Evolutionary conservation across 2,113 vertebrate genomes (phyloP), one percentile per base, ranked within the genome.

Genomic region (Semnornis frantzii): DNA sequence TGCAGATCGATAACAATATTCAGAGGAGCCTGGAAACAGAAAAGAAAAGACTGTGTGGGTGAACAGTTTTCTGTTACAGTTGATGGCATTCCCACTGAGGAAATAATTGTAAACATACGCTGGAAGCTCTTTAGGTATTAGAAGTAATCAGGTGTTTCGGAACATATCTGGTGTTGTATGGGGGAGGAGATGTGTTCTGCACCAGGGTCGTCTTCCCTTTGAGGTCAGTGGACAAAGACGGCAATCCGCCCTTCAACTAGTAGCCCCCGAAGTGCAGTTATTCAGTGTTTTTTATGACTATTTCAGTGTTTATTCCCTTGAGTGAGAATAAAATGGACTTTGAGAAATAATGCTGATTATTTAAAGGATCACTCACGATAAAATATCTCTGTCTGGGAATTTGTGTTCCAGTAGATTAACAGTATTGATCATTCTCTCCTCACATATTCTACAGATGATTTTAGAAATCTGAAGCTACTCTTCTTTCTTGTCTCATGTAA

Each of bases 361-460:
- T 92, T 91, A 94, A 95, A 96, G 77, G 65, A 95, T 94, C 50
- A n/a, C 57, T 94, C 74, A 89, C 72, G 92, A 95, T 96, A 96
- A 97, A 97, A 95, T 87, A 96, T 87, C 58, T 95, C 60, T 97
- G 97, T 94, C 94, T 96, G 94, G 96, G 94, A 97, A 93, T 97
- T 95, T 96, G 92, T 81, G 93, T 98, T 98, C 88, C 82, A 85
- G 94, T 95, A 97, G 96, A 97, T 97, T 97, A 98, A 87, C 91
- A 86, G 97, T 98, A 98, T 97, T 96, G 98, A 98, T 97, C 87
- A 95, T 94, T 91, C 66, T 91, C 55, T 96, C 85, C 78, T 95
- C 94, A 92, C 5, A 8, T 95, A 92, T 80, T 96, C 93, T 95
- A 95, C 85, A 96, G 95, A 98, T 97, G 89, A 97, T 97, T 97